These are phyloP conservation scores for Gymnocephalus cernua DNA, from an alignment of 2,113 vertebrate genomes.

Conservation along the genomic window DNA sequence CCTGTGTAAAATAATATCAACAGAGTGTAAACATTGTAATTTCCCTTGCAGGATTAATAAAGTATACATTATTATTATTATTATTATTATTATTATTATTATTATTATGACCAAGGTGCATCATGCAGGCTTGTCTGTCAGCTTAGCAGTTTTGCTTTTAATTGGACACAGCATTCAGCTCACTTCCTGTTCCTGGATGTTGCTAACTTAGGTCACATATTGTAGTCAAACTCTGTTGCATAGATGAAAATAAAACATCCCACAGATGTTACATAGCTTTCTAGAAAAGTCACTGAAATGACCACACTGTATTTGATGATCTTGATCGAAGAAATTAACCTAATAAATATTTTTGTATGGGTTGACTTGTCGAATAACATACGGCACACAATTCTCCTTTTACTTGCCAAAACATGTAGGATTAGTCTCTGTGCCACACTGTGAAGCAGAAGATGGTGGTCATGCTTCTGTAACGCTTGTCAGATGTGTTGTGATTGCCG, in stretches of 20 bases:
- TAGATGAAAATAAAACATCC: not conserved
- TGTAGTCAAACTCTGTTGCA: not conserved
- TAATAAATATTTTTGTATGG: no score
- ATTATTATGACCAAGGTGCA: not conserved
- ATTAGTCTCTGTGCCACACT: not conserved
- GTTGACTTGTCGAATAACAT: not conserved
- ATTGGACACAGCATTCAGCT: not conserved
- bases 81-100: no score
- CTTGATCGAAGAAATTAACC: not conserved
- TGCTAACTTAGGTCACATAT: not conserved
- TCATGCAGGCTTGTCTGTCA: not conserved
- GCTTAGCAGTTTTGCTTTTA: not conserved
- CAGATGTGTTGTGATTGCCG: constrained; percentile 13
- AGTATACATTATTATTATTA: no score
- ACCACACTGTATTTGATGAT: not conserved
- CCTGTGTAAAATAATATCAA: no score
- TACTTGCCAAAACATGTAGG: not conserved
- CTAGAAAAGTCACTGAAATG: not conserved
- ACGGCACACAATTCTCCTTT: not conserved
- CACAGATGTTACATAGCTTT: not conserved
- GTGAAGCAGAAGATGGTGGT: not conserved
- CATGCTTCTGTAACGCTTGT: not conserved
- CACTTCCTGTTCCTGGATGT: not conserved
- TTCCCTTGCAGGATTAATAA: no score
- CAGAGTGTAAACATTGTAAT: no score